Base-by-base conservation (phyloP, 2,888 invertebrate genomes). In the Synanthedon formicaeformis region DNA sequence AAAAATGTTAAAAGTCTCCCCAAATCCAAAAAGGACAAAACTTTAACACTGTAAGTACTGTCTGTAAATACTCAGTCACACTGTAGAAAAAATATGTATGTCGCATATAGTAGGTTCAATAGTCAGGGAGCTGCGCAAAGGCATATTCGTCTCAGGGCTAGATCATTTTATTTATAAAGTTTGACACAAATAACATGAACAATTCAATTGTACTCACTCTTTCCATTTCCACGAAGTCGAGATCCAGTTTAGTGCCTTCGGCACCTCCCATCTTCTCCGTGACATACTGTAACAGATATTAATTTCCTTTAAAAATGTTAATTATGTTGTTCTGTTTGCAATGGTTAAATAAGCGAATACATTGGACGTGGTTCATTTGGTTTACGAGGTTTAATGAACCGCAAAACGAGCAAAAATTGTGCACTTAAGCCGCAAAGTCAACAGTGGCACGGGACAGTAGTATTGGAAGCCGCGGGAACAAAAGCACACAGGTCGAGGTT, bases 251-350 rank as follows among this genome's bases (percentile, higher is more conserved):
- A 66, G 99, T 99, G 85, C 99, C 98, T 88, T 99, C 99, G 64
- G 98, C 99, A 80, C 99, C 98, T 61, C 99, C 99, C 93, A 99
- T 98, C 89, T 99, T 99, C 88, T 99, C 99, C 78, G 98, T 98
- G 91, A 99, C 95, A 92, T 98, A 99, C 97, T 98, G 90, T 56
- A 49, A 49, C 23, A 49, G 11, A 14, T 16, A 16, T 16, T 6
- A 10, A 12, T 10, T 34, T 34, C 10, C 34, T 6, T 34, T 10
- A 34, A 34, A 34, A 49, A 49, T 49, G 49, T 49, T 14, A 16
- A 16, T 18, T 5, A 10, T 12, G 45, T 14, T 13, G 45, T 5
- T 45, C 13, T 14, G 11, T 13, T 6, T 45, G 5, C 14, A 13
- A 45, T 45, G 45, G 14, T 45, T 45, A 45, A 14, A n/a, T 45